Conservation (phyloP, 2,113 vertebrate species). For the Crypturellus undulatus region DNA sequence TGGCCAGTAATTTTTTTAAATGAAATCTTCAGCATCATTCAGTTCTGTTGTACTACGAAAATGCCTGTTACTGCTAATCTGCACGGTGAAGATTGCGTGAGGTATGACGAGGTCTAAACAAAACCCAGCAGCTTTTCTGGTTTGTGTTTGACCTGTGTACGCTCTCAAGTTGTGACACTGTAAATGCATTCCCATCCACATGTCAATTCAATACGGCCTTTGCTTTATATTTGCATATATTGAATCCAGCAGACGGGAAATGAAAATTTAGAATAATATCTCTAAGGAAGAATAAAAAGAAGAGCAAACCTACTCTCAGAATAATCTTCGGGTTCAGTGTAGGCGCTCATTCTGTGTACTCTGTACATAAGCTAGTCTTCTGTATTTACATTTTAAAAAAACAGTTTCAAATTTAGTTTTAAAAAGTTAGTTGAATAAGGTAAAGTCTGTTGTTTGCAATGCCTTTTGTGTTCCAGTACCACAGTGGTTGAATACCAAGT, state of each 20-base stretch:
- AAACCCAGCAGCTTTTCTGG: not conserved
- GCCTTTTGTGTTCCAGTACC: not conserved
- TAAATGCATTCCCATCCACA: not conserved
- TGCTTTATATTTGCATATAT: not conserved
- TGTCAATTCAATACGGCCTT: not conserved
- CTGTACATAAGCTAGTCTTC: not conserved
- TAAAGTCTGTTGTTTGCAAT: not conserved
- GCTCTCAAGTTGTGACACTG: not conserved
- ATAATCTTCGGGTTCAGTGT: not conserved
- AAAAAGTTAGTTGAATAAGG: not conserved
- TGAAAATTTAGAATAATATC: not conserved
- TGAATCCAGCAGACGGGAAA: not conserved
- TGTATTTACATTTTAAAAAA: not conserved
- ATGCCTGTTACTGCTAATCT: not conserved
- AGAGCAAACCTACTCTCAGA: not conserved
- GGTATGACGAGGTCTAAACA: not conserved
- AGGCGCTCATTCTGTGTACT: not conserved
- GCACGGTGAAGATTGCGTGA: not conserved
- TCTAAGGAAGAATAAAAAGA: not conserved
- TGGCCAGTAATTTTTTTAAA: not conserved
- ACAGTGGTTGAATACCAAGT: not conserved
- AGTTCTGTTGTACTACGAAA: conserved; percentile 1
- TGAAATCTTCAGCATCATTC: not conserved
- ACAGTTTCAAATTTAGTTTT: not conserved
- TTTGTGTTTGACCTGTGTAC: not conserved